phyloP scores from a whole-genome alignment of 1,140 invertebrate species.

The Drosophila athabasca region DNA sequence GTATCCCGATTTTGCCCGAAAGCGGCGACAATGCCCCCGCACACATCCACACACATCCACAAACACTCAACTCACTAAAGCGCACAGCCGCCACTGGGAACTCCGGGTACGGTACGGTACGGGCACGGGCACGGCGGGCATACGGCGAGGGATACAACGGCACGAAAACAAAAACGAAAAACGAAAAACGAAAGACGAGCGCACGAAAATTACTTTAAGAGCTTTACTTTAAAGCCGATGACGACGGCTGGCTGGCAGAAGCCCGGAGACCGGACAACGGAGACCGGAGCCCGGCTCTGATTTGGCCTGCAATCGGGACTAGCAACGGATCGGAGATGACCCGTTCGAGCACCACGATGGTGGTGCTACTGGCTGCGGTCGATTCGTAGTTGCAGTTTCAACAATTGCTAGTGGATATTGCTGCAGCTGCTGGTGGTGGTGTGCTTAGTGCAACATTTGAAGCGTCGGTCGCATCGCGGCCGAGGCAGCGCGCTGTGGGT shows the following conservation, averaged over 20 bases:
- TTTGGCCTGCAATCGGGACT: slow-evolving; percentile 10
- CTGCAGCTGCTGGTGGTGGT: neutral
- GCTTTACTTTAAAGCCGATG: slow-evolving; percentile 52
- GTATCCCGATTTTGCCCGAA: slow-evolving; percentile 72
- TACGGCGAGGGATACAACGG: slow-evolving; percentile 15
- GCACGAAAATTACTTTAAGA: slow-evolving; percentile 60
- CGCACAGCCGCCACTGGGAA: slow-evolving; percentile 10
- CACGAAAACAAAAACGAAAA: slow-evolving; percentile 56
- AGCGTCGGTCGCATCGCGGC: slow-evolving; percentile 63
- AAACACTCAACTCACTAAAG: slow-evolving; percentile 16
- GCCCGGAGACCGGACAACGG: neutral
- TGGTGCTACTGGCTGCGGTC: neutral
- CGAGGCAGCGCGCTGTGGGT: slow-evolving; percentile 50
- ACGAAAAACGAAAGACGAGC: slow-evolving; percentile 61
- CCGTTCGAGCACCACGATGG: neutral
- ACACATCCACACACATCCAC: slow-evolving; percentile 43
- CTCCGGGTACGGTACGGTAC: slow-evolving; percentile 4
- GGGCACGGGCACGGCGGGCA: slow-evolving; percentile 24
- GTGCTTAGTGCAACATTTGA: slow-evolving; percentile 38
- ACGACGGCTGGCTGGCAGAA: neutral
- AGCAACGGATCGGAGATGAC: neutral
- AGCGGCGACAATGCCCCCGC: slow-evolving; percentile 57
- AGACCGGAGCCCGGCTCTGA: neutral
- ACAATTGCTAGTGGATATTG: too few species aligned
- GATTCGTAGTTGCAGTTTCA: slow-evolving; percentile 19